Base-by-base conservation (phyloP, 1,140 invertebrate species). In the Drosophila equinoxialis region DNA sequence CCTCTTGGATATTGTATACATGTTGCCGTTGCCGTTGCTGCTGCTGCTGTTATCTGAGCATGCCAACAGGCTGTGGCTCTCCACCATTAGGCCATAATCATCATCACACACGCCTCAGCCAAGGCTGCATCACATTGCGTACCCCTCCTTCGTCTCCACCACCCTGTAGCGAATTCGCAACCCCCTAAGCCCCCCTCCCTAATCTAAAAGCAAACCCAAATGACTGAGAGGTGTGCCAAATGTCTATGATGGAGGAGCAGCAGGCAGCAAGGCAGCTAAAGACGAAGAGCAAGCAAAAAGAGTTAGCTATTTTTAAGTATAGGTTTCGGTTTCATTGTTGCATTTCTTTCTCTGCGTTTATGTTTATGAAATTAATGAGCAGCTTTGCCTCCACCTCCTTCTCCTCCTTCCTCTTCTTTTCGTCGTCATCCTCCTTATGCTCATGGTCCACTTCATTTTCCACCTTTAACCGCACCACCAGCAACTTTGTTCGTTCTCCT, bases 311-410 rank as follows among this genome's bases (percentile, higher is more conserved):
- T 90, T 89, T 89, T 89, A 89, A 89, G 84, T 89, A 89, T 89
- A 79, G 85, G 84, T 89, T 89, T 89, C 85, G 77, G 85, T 85
- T 89, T 89, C 84, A 89, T 85, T 90, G 84, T 89, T 84, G 84
- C 84, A 89, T 87, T 87, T 87, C 84, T 90, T 79, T 61, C 33
- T 85, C 70, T 81, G 77, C 85, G 85, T 81, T 90, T 89, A 87
- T 87, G 85, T 81, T 90, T 89, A 87, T 87, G 80, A 87, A 87
- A 89, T 87, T 87, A 89, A 87, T 87, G 84, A 87, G 81, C 83
- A 87, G 82, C 78, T 77, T 65, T 71, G 60, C 66, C 77, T 70
- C 63, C 59, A 54, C 73, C 61, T 37, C 73, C 45, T 35, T 72
- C 20, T 23, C 20, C 20, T 23, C 20, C 20, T 23, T 23, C 2